Evolutionary conservation across 2,888 invertebrate species (phyloP), one percentile per base, ranked within the genome.

Genomic region (Nemurella pictetii): DNA sequence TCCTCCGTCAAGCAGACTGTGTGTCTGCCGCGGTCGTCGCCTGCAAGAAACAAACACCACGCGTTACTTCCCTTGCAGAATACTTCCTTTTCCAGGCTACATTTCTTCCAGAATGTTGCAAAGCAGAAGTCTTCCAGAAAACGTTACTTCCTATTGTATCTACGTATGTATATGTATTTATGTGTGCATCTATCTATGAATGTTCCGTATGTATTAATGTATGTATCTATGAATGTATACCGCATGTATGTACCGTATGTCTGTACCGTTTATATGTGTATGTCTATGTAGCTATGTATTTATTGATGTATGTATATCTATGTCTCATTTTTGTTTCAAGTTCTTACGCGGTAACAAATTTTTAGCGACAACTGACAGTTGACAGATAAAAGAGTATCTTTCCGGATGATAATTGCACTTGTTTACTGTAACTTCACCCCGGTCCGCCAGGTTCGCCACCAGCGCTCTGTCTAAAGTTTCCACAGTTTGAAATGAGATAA

Each of bases 1-100:
- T 94, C 93, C 89, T 93, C 93, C 12, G 93, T 93, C 87, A 94
- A 90, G 89, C 94, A 94, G 86, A 94, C 88, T 73, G 55, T 20
- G 15, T 20, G 9, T 2, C 55, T 55, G 9, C 12, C 55, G 1
- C 15, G 89, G 5, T 83, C 30, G 80, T 74, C 85, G n/a, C 32
- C 85, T 85, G 85, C 9, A 84, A 85, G 32, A 84, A 74, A 81
- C 3, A 81, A 74, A 73, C 32, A n/a, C 28, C 55, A 12, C n/a
- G 26, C 2, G n/a, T 2, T 32, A 15, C 1, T 0, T 15, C 25
- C 5, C 12, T 26, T 29, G 36, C n/a, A 32, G 32, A 5, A 78
- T 35, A n/a, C n/a, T n/a, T n/a, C n/a, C n/a, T n/a, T n/a, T n/a
- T n/a, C n/a, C n/a, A n/a, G n/a, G n/a, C n/a, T n/a, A n/a, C n/a